Conservation (phyloP, 2,113 vertebrate species). For the Hyla sarda region DNA sequence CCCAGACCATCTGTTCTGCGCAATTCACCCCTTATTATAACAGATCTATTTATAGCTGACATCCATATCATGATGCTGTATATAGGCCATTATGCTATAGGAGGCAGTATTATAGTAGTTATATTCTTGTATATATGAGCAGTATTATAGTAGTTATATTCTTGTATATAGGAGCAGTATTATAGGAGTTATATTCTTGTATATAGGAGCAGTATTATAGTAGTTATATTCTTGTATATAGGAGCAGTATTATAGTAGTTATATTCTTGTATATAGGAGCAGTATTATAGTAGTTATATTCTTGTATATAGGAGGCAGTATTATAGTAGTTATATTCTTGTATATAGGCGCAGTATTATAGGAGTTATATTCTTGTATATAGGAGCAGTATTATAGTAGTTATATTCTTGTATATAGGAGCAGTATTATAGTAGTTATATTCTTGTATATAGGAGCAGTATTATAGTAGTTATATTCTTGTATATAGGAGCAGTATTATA, state of each 20-base stretch:
- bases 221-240: neutral
- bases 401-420: neutral
- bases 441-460: neutral
- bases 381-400: slow-evolving; percentile 13
- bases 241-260: slow-evolving; percentile 1
- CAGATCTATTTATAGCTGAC: neutral
- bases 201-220: slow-evolving; percentile 9
- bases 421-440: slow-evolving; percentile 9
- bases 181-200: neutral
- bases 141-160: slow-evolving; percentile 2
- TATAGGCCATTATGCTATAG: too few relatives aligned
- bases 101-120: neutral
- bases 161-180: neutral
- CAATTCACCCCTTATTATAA: neutral
- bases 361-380: neutral
- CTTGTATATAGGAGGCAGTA: neutral
- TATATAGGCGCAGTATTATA: neutral
- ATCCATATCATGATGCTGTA: neutral
- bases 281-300: neutral
- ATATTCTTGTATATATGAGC: neutral
- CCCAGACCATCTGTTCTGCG: neutral
- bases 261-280: neutral
- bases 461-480: neutral
- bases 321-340: neutral
- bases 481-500: slow-evolving; percentile 10